Evolutionary conservation across 2,888 invertebrate genomes (phyloP), one percentile per base, ranked within the genome.

Genomic region (Drosophila paucipuncta): DNA sequence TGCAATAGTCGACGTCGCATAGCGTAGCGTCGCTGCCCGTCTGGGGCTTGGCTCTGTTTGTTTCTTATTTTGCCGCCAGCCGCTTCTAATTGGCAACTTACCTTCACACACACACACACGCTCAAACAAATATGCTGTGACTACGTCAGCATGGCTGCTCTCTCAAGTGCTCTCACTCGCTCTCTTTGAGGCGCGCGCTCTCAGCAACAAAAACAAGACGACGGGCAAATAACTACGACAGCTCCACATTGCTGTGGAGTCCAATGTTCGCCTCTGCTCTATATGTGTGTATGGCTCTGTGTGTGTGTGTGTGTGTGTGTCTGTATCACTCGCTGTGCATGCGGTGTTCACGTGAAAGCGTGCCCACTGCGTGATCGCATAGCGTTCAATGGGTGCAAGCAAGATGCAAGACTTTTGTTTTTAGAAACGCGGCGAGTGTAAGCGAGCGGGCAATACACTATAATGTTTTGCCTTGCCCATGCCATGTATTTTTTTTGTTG

Each of bases 341-440:
- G 91, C 92, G 96, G 92, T 95, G 95, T 96, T 97, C 97, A 97
- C 97, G 97, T 97, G 97, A 95, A 95, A 96, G 94, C 94, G 93
- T 93, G 93, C 89, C 89, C 85, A 85, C 89, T 93, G 93, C 93
- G 93, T 93, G 93, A 93, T 93, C 92, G 83, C 79, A 85, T 86
- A 83, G 82, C 88, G 85, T 57, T 76, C 62, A 66, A 68, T 73
- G 68, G 60, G 93, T 82, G 85, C 33, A 86, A 93, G 79, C 76
- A 91, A 89, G 92, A 92, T 57, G 76, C 80, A 66, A 53, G 74
- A 89, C 82, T 78, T 91, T 93, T 93, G 93, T 93, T 93, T 93
- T 93, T 92, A 93, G 83, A 91, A 90, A 91, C 86, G 69, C 67
- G 83, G 71, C 76, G 67, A 80, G 92, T 83, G 83, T 71, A 85